Base-by-base conservation (phyloP, 2,113 vertebrate species). In the Tyto alba region DNA sequence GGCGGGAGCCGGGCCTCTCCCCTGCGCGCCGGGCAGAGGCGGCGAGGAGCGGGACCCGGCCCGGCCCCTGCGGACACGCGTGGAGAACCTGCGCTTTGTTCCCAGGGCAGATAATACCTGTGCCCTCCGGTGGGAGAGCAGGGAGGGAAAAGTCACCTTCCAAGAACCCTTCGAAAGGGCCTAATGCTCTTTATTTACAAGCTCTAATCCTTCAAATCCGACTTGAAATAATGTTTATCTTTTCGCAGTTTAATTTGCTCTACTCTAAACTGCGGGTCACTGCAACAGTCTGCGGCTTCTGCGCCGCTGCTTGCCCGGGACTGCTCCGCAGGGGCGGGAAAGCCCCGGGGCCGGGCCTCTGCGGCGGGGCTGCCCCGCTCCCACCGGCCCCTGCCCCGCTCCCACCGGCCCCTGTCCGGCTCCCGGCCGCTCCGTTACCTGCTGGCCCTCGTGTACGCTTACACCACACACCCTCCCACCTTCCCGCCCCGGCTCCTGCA, bases 121-220 rank as follows among this genome's bases (percentile, higher is more conserved):
- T 92, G 63, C 69, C 47, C 45, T 66, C 67, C 71, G 30, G 41
- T 48, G 91, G 82, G 41, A 77, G 79, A 36, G 29, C 69, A 80
- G n/a, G 47, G 40, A 32, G 10, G 22, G 78, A 92, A 79, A 72
- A 93, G 79, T 97, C 93, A 96, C 95, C 98, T 97, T 95, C 92
- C 96, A 95, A 96, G 97, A 97, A 98, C 88, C 96, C 94, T 98
- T 89, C 87, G 83, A 97, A 97, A 92, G 91, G 95, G 89, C 94
- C 97, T 98, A 98, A 98, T 96, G 81, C 98, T 98, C 97, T 98
- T 98, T 98, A 98, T 98, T 98, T 98, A 98, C 98, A 98, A 97
- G 96, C 94, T 62, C 94, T 99, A 99, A 99, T 99, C 98, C 98
- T 83, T 74, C 96, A 98, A 98, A 98, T 98, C 98, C 97, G 92